Conservation (phyloP, 92 coral and sea anemone species). For the Pocillopora meandrina region DNA sequence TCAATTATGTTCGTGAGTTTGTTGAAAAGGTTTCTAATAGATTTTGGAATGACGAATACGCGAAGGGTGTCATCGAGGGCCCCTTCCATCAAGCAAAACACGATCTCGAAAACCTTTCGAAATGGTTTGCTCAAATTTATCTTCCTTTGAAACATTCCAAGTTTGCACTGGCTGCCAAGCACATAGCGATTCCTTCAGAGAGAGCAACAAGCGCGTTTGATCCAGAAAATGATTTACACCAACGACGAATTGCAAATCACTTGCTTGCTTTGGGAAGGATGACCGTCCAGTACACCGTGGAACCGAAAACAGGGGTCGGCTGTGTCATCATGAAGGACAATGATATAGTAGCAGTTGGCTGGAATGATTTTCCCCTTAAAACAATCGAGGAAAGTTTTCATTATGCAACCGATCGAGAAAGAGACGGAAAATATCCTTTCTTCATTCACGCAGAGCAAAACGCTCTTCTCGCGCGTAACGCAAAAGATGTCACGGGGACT, state of each 20-base stretch:
- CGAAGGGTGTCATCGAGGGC: background rate
- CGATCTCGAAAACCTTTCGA: conserved; percentile 12
- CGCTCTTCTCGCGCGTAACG: conserved; percentile 42
- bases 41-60: conserved; percentile 25
- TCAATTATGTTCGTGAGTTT: conserved; percentile 3
- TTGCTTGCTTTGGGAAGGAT: conserved; percentile 31
- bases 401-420: conserved; percentile 15
- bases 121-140: conserved; percentile 31
- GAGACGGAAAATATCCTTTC: conserved; percentile 40
- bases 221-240: conserved; percentile 11
- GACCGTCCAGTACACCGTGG: conserved; percentile 33
- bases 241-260: conserved; percentile 34
- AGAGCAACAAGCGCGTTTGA: background rate
- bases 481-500: conserved; percentile 16
- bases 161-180: background rate
- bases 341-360: conserved; percentile 30
- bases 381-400: conserved; percentile 35
- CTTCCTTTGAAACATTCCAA: background rate
- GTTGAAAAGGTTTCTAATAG: background rate
- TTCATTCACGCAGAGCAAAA: conserved; percentile 59
- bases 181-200: background rate
- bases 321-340: conserved; percentile 30
- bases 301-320: conserved; percentile 45
- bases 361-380: conserved; percentile 40
- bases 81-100: background rate